Evolutionary conservation across 1,140 invertebrate genomes (phyloP).

Genomic region (Tenebrio molitor): DNA sequence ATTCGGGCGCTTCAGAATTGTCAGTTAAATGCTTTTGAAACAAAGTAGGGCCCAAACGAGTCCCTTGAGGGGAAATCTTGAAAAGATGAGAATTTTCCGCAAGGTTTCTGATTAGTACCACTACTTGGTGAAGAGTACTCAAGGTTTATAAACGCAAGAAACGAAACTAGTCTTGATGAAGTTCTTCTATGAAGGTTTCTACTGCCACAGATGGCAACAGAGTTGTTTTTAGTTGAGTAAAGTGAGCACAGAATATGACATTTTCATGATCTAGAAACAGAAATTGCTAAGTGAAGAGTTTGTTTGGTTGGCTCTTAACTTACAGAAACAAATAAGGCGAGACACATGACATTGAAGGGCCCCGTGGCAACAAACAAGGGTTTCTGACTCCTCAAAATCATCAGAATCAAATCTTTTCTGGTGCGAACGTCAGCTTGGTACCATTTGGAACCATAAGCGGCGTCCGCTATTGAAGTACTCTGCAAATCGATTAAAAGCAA

Average conservation of each 20-base stretch:
- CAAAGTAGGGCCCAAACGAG: no score
- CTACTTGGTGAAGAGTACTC: no score
- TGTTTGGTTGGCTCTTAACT: not conserved
- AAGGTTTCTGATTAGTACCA: no score
- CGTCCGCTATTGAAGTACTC: not conserved
- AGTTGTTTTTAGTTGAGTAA: not conserved
- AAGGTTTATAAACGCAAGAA: no score
- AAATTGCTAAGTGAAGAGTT: not conserved
- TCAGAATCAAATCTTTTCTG: slow-evolving; percentile 26
- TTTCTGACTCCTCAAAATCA: slow-evolving; percentile 10
- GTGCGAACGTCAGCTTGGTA: not conserved
- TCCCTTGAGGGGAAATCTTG: no score
- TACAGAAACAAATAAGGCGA: slow-evolving; percentile 7
- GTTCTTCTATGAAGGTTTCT: no score
- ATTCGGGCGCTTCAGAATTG: no score
- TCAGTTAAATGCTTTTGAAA: no score
- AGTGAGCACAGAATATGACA: slow-evolving; percentile 12
- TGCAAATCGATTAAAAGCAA: slow-evolving; percentile 1
- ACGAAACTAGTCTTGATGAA: no score
- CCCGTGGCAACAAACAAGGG: not conserved
- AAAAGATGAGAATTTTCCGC: no score
- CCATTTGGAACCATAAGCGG: slow-evolving; percentile 9
- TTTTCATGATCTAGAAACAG: slow-evolving; percentile 5
- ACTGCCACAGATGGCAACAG: no score
- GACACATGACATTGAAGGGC: slow-evolving; percentile 1